These are phyloP conservation scores for Cyprinodon tularosa DNA, from an alignment of 2,113 vertebrate genomes.

Conservation along the genomic window DNA sequence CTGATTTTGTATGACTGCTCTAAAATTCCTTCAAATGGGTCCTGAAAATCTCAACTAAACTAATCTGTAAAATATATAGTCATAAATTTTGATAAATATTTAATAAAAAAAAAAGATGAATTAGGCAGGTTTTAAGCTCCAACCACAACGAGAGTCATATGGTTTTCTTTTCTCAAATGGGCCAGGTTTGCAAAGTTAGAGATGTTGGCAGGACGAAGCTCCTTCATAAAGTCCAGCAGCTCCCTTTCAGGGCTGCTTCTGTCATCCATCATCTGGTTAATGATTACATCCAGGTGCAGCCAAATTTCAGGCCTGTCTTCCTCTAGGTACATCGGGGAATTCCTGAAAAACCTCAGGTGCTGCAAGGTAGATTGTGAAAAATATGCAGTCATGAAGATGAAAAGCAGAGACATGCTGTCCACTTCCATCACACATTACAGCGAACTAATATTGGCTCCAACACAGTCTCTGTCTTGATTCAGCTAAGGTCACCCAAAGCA, in stretches of 20 bases:
- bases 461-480: background rate
- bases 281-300: background rate
- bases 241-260: background rate
- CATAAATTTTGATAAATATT: too few relatives aligned
- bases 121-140: too few relatives aligned
- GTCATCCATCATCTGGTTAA: background rate
- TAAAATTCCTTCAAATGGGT: too few relatives aligned
- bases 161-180: too few relatives aligned
- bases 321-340: background rate
- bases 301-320: background rate
- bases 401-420: background rate
- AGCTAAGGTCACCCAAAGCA: background rate
- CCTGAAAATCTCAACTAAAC: too few relatives aligned
- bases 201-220: background rate
- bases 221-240: background rate
- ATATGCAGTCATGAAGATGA: background rate
- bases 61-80: too few relatives aligned
- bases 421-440: background rate
- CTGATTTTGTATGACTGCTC: too few relatives aligned
- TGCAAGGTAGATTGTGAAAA: background rate
- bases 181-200: background rate
- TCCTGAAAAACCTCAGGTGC: background rate
- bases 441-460: background rate
- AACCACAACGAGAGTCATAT: too few relatives aligned
- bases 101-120: too few relatives aligned